A percentile compares a stretch with the other conserved stretches of the same genome.
Conservation (phyloP, 2,113 vertebrate species). For the Takifugu flavidus region DNA sequence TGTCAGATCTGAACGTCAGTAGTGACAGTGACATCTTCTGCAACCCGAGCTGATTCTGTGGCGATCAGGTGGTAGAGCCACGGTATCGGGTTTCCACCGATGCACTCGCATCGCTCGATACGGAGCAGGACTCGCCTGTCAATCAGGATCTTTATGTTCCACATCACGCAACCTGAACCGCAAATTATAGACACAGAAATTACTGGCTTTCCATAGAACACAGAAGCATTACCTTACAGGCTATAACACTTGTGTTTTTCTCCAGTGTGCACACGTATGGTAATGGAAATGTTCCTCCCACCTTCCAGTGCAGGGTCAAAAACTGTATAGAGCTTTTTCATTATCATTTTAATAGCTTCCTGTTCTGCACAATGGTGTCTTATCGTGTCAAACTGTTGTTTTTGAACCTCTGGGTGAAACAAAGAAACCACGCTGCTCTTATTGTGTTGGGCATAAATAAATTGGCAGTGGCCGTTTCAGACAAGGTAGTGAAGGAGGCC, state of each 20-base stretch:
- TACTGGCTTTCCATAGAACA: constrained; percentile 5
- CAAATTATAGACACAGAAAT: neutral
- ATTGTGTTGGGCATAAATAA: constrained; percentile 4
- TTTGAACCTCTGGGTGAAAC: constrained; percentile 1
- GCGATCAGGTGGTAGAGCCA: no score
- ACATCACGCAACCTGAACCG: neutral
- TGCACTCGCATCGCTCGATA: no score
- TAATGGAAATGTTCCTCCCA: neutral
- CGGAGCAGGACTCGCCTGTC: no score
- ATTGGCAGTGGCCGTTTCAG: constrained; percentile 34
- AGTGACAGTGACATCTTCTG: no score
- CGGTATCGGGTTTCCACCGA: no score
- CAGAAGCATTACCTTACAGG: neutral
- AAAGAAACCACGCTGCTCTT: constrained; percentile 5
- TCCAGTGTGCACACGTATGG: neutral
- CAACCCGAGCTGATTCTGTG: no score
- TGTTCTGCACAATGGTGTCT: neutral
- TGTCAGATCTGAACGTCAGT: no score
- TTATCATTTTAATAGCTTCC: neutral
- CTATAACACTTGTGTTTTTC: neutral
- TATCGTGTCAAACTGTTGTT: constrained; percentile 8
- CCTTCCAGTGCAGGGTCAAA: neutral
- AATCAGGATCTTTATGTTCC: neutral
- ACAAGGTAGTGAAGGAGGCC: constrained; percentile 12
- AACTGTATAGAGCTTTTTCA: neutral